phyloP scores from a whole-genome alignment of 2,113 vertebrate species.

The Cynopterus brachyotis region DNA sequence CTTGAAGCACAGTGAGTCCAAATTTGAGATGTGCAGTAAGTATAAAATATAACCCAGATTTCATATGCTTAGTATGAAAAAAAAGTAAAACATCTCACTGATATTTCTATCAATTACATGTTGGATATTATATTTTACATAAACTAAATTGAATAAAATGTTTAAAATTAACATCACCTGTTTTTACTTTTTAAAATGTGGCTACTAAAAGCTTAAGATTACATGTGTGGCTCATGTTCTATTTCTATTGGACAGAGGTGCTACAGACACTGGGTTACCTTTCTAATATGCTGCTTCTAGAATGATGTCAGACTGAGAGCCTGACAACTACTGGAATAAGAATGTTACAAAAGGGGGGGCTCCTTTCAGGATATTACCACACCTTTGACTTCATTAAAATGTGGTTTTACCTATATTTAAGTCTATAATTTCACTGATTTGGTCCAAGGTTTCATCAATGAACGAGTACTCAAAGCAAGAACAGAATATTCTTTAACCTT shows the following conservation, averaged over 20 bases:
- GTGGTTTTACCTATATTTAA: not conserved
- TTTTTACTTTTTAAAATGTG: not conserved
- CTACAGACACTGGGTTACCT: not conserved
- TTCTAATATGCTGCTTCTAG: not conserved
- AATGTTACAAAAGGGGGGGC: not conserved
- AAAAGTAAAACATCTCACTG: not conserved
- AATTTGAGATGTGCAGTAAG: not conserved
- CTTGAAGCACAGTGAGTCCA: not conserved
- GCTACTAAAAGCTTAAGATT: not conserved
- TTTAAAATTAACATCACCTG: constrained; percentile 21
- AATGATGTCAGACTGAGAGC: not conserved
- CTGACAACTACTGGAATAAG: not conserved
- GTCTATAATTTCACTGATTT: not conserved
- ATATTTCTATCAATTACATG: not conserved
- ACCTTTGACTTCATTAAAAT: not conserved
- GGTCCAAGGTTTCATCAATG: constrained; percentile 7
- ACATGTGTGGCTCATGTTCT: not conserved
- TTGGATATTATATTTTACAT: not conserved
- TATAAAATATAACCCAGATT: not conserved
- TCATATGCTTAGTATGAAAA: not conserved
- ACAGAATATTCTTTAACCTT: not conserved
- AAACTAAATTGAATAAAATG: not conserved
- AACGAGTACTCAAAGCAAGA: not conserved
- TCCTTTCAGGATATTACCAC: not conserved
- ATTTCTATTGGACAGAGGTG: not conserved